These are phyloP conservation scores for Dendrolimus houi DNA, from an alignment of 2,888 invertebrate species.

Conservation along the genomic window DNA sequence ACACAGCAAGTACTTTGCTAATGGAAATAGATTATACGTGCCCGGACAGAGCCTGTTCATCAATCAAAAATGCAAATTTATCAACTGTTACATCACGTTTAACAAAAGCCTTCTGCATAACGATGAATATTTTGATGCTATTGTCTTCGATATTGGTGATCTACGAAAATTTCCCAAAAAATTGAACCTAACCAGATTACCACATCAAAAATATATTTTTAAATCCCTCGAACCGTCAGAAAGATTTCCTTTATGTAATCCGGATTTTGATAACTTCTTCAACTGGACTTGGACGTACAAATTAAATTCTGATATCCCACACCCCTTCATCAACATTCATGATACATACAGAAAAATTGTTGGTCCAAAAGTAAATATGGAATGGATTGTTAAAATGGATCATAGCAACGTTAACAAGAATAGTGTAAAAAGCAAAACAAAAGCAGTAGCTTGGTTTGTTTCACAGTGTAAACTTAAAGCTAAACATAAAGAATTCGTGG, in stretches of 20 bases:
- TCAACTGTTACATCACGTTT: slow-evolving; percentile 57
- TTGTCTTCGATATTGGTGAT: slow-evolving; percentile 43
- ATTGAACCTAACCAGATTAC: slow-evolving; percentile 31
- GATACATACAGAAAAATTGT: slow-evolving; percentile 26
- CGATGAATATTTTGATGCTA: slow-evolving; percentile 47
- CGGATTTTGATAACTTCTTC: slow-evolving; percentile 48
- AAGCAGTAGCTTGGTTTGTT: slow-evolving; percentile 50
- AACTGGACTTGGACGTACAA: slow-evolving; percentile 67
- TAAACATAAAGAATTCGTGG: slow-evolving; percentile 36
- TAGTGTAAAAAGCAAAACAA: slow-evolving; percentile 32
- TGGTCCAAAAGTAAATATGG: slow-evolving; percentile 37
- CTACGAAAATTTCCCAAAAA: slow-evolving; percentile 24
- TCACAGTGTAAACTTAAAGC: slow-evolving; percentile 40
- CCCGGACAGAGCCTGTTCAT: slow-evolving; percentile 43
- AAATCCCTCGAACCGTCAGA: slow-evolving; percentile 44
- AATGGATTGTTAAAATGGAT: slow-evolving; percentile 38
- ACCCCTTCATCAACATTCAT: slow-evolving; percentile 44
- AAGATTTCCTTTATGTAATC: slow-evolving; percentile 42
- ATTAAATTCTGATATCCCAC: slow-evolving; percentile 49
- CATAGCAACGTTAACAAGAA: slow-evolving; percentile 19
- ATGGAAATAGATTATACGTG: slow-evolving; percentile 18
- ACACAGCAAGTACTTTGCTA: slow-evolving; percentile 13
- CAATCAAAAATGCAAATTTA: slow-evolving; percentile 44
- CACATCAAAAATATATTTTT: slow-evolving; percentile 51
- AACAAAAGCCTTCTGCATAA: slow-evolving; percentile 29